Evolutionary conservation across 2,888 invertebrate genomes (phyloP).

Genomic region (Dryocosmus kuriphilus): DNA sequence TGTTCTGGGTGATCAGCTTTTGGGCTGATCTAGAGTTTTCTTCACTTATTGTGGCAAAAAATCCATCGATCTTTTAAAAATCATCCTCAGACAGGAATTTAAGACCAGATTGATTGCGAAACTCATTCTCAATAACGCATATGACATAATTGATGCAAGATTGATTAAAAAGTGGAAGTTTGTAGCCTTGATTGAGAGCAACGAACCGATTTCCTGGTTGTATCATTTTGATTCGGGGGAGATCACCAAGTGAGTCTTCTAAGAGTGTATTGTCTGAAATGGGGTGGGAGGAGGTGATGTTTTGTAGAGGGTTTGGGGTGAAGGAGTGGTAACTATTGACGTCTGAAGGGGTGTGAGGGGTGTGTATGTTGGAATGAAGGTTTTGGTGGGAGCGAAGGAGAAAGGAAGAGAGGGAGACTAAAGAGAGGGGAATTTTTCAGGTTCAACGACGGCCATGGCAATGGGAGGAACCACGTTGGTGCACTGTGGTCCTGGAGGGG

Average conservation of each 20-base stretch:
- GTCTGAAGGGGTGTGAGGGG: not conserved
- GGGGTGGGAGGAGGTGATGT: constrained; percentile 17
- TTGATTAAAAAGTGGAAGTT: not conserved
- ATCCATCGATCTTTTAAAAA: not conserved
- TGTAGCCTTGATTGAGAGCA: not conserved
- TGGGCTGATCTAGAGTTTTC: too few species aligned
- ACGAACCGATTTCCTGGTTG: not conserved
- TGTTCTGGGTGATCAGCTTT: too few species aligned
- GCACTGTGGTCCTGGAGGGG: constrained; percentile 83
- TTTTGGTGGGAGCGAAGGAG: constrained; percentile 30
- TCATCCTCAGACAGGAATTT: not conserved
- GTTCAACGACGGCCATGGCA: constrained; percentile 84
- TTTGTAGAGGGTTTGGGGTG: too few species aligned
- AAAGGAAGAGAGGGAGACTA: constrained; percentile 47
- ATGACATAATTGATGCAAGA: not conserved
- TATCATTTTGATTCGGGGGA: constrained; percentile 11
- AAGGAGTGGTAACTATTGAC: constrained; percentile 17
- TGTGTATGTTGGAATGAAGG: constrained; percentile 21
- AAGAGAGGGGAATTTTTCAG: constrained; percentile 76
- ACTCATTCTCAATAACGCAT: not conserved
- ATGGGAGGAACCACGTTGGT: constrained; percentile 83
- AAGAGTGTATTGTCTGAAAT: constrained; percentile 37
- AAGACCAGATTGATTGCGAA: not conserved
- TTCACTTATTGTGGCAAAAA: not conserved
- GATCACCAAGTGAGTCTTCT: constrained; percentile 24